Evolutionary conservation across 2,888 invertebrate genomes (phyloP), one percentile per base, ranked within the genome.

Genomic region (Platycheirus albimanus): DNA sequence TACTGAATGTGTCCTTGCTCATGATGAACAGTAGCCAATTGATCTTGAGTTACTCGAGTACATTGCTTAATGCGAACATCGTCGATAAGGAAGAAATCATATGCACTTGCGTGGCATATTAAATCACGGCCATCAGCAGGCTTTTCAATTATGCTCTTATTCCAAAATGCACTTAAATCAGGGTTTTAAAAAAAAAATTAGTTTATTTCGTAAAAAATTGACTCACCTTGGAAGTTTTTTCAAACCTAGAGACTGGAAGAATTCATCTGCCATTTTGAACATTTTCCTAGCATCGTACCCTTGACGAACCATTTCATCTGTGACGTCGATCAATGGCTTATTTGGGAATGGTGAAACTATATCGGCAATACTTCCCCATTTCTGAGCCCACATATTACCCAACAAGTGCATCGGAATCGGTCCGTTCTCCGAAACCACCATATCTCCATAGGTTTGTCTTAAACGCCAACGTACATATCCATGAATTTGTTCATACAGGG

Each of bases 41-140:
- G 91, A 79, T 92, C 92, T 89, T 92, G 92, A 43, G 91, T 92
- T 81, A 94, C 91, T 74, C 90, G 87, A 6, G 94, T 93, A 88
- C 94, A 94, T 91, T 94, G 93, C 91, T 94, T 93, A 88, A 93
- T 93, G 91, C 93, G 93, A 88, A 97, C 97, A 89, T 98, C 97
- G 88, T 95, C 93, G 17, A 93, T 93, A 85, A 96, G 93, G 86
- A 93, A 96, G 87, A 97, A 97, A 90, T 97, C 97, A 95, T 97
- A 97, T 64, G 97, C 97, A 0, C 96, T 95, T 0, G 97, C 97
- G 87, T 97, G 96, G 87, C 98, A 98, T 0, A 96, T 92, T 17
- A 96, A 91, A 11, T 96, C 95, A 0, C 93, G 92, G 0, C 93
- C 93, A 87, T 94, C 95, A 0, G 90, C 90, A 0, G 96, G 96